These are phyloP conservation scores for Aspiorhynchus laticeps DNA, from an alignment of 2,113 vertebrate species.

Conservation along the genomic window DNA sequence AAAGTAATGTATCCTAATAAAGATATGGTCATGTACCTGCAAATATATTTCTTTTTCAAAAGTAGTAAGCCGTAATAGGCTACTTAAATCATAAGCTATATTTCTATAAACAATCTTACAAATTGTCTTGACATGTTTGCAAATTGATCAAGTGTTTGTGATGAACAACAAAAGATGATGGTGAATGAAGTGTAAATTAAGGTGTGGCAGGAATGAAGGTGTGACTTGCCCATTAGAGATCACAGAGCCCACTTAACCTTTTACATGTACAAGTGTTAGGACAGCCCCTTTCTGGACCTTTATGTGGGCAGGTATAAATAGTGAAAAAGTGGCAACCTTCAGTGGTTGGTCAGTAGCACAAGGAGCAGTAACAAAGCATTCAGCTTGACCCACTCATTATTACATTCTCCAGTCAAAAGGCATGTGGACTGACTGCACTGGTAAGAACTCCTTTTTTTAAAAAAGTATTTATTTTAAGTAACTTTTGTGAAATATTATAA, in stretches of 20 bases:
- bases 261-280: constrained; percentile 29
- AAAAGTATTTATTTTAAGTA: not conserved
- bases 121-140: constrained; percentile 24
- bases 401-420: not conserved
- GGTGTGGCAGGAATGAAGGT: constrained; percentile 45
- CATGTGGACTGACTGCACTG: constrained; percentile 57
- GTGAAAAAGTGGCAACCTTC: not conserved
- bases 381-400: not conserved
- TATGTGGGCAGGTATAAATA: constrained; percentile 48
- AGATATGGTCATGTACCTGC: not conserved
- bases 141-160: constrained; percentile 22
- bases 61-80: not conserved
- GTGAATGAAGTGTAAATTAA: constrained; percentile 49
- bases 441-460: constrained; percentile 16
- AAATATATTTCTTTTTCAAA: not conserved
- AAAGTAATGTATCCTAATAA: too few species aligned
- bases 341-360: constrained; percentile 35
- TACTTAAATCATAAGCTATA: not conserved
- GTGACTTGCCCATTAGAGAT: constrained; percentile 45
- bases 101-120: not conserved
- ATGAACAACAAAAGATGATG: constrained; percentile 10
- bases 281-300: constrained; percentile 22
- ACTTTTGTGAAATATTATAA: not conserved
- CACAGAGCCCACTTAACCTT: constrained; percentile 37
- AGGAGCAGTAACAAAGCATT: constrained; percentile 24